Base-by-base conservation (phyloP, 1,140 invertebrate species). In the Drosophila lacteicornis region DNA sequence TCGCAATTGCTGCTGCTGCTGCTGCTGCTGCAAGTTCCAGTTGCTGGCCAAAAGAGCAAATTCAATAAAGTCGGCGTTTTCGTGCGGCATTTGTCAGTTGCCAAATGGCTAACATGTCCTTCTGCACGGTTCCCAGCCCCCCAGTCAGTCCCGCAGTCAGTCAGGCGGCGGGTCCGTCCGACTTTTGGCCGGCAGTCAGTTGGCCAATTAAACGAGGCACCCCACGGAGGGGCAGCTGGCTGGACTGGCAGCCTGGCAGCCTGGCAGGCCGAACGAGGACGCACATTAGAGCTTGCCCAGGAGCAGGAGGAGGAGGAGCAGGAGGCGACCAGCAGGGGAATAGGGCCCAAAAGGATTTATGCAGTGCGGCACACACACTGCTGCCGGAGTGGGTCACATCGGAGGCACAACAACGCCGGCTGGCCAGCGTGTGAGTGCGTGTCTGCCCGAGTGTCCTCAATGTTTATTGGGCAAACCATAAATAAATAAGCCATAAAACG, bases 221-320 rank as follows among this genome's bases (percentile, higher is more conserved):
- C 67, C 69, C 45, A 40, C 38, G 1, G 46, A 62, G 57, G 62
- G 65, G 43, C 56, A 50, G 40, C 25, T 40, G 58, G 55, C 45
- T 65, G 61, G n/a, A 47, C 55, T 71, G 66, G 22, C 70, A 59
- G 61, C 43, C 57, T 62, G 50, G 66, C 30, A 22, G 62, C 38
- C 71, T 84, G 67, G 80, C 73, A 85, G 77, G 60, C 65, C 67
- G 66, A 85, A 85, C 82, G 79, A 85, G 82, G 82, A 86, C 82
- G 74, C 82, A 85, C 82, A 85, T 85, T 86, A 85, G 71, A 85
- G 74, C 82, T 65, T 65, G 62, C 58, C 67, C 59, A 51, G 57
- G 49, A 55, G 33, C 6, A 33, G 15, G 11, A 46, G 30, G 11
- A 46, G 30, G 12, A 43, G 19, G 11, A 33, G 36, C 19, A 51